Conservation (phyloP, 2,797 vertebrate genomes). For the Melanotaenia nigrans region DNA sequence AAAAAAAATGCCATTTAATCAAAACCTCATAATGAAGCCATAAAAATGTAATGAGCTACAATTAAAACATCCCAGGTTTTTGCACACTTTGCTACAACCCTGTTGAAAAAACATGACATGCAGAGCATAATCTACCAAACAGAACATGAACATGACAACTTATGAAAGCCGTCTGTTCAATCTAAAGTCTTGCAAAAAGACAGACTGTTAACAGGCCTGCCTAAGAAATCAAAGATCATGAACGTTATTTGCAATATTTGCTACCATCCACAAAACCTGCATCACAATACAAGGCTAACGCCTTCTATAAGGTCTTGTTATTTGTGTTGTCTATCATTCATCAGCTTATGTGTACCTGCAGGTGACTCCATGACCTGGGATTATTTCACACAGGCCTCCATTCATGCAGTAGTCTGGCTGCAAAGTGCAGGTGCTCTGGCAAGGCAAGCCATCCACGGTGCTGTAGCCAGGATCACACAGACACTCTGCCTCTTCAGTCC, state of each 20-base stretch:
- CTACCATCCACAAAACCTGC: background rate
- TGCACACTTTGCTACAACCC: background rate
- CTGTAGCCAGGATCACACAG: conserved; percentile 86
- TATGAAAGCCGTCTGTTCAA: too few species aligned
- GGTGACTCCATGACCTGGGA: conserved; percentile 85
- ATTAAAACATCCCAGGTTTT: background rate
- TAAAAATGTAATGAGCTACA: background rate
- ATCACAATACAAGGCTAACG: background rate
- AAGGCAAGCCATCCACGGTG: conserved; percentile 79
- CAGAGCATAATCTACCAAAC: background rate
- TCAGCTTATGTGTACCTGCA: conserved; percentile 87
- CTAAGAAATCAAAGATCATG: too few species aligned
- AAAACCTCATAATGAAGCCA: background rate
- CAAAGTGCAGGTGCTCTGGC: conserved; percentile 84
- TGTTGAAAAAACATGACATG: background rate
- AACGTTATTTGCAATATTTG: too few species aligned
- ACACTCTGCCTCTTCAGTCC: conserved; percentile 88
- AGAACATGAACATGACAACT: too few species aligned
- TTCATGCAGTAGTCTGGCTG: conserved; percentile 86
- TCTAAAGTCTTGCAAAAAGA: background rate
- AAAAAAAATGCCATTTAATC: background rate
- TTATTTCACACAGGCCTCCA: conserved; percentile 85
- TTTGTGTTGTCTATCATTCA: background rate
- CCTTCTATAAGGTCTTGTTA: background rate
- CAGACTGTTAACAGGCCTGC: too few species aligned